Conservation (phyloP, 2,888 invertebrate genomes). For the Cerastoderma edule region DNA sequence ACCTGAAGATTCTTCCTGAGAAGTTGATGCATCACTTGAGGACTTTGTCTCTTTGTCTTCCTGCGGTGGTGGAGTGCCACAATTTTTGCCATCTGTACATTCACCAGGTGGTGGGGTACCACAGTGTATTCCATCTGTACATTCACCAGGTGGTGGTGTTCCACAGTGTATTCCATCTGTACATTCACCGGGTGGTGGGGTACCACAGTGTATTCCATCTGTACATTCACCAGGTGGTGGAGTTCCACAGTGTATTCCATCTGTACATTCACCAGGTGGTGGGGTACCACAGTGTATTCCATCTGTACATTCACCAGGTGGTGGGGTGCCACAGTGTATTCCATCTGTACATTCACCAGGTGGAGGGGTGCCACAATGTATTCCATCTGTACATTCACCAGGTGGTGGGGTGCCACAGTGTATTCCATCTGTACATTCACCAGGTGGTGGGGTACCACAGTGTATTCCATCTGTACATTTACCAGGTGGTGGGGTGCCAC, state of each 20-base stretch:
- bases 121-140: constrained; percentile 57
- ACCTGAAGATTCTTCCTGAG: constrained; percentile 62
- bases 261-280: constrained; percentile 55
- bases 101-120: constrained; percentile 50
- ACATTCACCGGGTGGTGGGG: constrained; percentile 52
- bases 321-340: constrained; percentile 60
- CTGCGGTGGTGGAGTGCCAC: constrained; percentile 53
- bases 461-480: constrained; percentile 62
- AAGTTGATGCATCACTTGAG: no score
- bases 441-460: constrained; percentile 54
- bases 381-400: constrained; percentile 32
- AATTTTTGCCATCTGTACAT: constrained; percentile 64
- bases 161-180: constrained; percentile 65
- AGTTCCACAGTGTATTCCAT: constrained; percentile 63
- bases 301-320: constrained; percentile 50
- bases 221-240: constrained; percentile 53
- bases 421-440: constrained; percentile 59
- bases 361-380: constrained; percentile 38
- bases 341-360: constrained; percentile 53
- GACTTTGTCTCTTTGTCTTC: no score
- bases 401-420: constrained; percentile 64
- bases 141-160: constrained; percentile 39
- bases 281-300: constrained; percentile 62
- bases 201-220: constrained; percentile 63
- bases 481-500: constrained; percentile 16